These are phyloP conservation scores for Pyrocoelia pectoralis DNA, from an alignment of 2,888 invertebrate genomes.

Conservation along the genomic window DNA sequence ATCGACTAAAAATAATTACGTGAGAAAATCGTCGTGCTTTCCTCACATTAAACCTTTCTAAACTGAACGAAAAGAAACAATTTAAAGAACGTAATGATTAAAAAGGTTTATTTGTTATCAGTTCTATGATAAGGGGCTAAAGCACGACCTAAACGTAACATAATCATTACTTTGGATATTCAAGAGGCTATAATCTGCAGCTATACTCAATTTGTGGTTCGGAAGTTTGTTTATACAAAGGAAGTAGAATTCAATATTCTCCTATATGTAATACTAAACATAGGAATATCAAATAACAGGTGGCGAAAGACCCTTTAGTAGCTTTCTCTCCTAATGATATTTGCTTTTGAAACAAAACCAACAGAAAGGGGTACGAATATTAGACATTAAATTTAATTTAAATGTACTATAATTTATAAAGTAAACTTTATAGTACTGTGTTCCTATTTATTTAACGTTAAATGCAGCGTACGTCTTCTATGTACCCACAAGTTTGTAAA, in stretches of 20 bases:
- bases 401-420: slow-evolving; percentile 6
- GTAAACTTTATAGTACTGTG: not conserved
- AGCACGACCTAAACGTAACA: slow-evolving; percentile 28
- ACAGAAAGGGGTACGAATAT: slow-evolving; percentile 10
- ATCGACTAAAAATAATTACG: not conserved
- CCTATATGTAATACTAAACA: slow-evolving; percentile 8
- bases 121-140: slow-evolving; percentile 28
- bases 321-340: slow-evolving; percentile 9
- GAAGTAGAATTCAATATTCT: slow-evolving; percentile 15
- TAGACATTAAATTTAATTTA: slow-evolving; percentile 9
- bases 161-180: slow-evolving; percentile 25
- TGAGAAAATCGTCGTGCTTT: slow-evolving; percentile 25
- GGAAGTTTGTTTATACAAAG: slow-evolving; percentile 12
- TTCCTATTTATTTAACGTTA: not conserved
- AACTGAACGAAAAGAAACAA: slow-evolving; percentile 37
- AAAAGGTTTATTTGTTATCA: slow-evolving; percentile 33
- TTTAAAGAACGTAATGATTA: slow-evolving; percentile 38
- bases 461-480: not conserved
- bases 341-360: slow-evolving; percentile 9
- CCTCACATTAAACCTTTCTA: slow-evolving; percentile 30
- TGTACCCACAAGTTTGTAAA: not conserved
- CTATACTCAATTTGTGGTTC: slow-evolving; percentile 4
- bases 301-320: slow-evolving; percentile 4
- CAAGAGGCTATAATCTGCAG: slow-evolving; percentile 15
- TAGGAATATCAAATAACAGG: slow-evolving; percentile 12